Evolutionary conservation across 92 coral and sea anemone genomes (phyloP).

Genomic region (Chrysogorgia sp.): DNA sequence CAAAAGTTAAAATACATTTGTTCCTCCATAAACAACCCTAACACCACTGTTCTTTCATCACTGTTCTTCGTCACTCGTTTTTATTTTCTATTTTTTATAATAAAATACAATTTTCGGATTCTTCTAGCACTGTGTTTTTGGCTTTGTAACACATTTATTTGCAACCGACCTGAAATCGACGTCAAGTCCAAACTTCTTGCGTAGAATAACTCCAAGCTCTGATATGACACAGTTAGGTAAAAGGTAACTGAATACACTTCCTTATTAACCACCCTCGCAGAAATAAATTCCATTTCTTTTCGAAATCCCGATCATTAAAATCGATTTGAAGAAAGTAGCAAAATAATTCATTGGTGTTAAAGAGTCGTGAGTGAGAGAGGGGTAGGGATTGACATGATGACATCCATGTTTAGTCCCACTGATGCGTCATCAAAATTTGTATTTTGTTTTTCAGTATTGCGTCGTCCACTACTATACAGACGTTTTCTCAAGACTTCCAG

Average conservation of each 20-base stretch:
- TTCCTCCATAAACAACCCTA: too few species aligned
- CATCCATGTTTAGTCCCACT: background rate
- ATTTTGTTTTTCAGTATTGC: conserved; percentile 42
- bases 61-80: too few species aligned
- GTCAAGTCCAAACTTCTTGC: conserved; percentile 42
- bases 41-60: too few species aligned
- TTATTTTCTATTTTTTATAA: too few species aligned
- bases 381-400: too few species aligned
- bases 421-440: background rate
- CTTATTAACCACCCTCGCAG: background rate
- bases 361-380: too few species aligned
- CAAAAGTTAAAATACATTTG: background rate
- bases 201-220: conserved; percentile 75
- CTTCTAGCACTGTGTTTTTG: conserved; percentile 90
- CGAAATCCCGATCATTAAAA: too few species aligned
- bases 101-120: background rate
- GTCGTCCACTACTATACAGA: conserved; percentile 53
- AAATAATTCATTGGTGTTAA: too few species aligned
- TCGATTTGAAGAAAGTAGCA: too few species aligned
- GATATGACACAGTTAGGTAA: background rate
- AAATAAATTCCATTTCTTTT: background rate
- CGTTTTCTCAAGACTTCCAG: conserved; percentile 97
- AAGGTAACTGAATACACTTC: background rate
- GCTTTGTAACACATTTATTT: conserved; percentile 93
- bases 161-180: conserved; percentile 77